phyloP scores from a whole-genome alignment of 2,888 invertebrate genomes.

The Halictus quadricinctus region DNA sequence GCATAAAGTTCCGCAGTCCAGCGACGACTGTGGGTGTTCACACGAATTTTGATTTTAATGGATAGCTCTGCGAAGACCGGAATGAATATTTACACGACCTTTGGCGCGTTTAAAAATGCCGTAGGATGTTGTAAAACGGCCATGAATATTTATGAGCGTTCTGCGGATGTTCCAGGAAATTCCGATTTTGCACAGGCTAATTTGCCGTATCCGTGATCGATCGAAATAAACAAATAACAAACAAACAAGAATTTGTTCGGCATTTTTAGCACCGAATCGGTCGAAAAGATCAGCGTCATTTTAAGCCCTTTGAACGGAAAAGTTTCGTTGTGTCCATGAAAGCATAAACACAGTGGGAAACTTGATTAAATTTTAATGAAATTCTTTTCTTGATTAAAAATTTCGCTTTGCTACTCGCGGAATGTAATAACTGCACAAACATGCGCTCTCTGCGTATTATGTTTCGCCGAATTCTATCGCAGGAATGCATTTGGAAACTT shows the following conservation, averaged over 20 bases:
- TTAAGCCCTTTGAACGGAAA: neutral
- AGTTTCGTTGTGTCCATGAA: neutral
- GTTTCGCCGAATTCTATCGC: neutral
- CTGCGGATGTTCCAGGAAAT: conserved; percentile 1
- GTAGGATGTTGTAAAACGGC: neutral
- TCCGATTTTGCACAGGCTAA: neutral
- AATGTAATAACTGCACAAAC: neutral
- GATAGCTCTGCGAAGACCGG: neutral
- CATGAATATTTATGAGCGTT: neutral
- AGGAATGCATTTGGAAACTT: neutral
- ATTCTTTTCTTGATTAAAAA: conserved; percentile 5
- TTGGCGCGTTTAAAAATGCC: neutral
- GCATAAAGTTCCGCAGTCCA: neutral
- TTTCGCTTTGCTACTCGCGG: neutral
- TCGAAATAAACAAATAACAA: neutral
- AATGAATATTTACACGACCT: conserved; percentile 1
- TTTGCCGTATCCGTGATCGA: neutral
- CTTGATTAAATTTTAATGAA: conserved; percentile 2
- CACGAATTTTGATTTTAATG: conserved; percentile 6
- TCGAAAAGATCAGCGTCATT: neutral
- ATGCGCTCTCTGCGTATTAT: neutral
- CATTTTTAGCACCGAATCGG: neutral
- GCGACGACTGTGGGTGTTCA: neutral
- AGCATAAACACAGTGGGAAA: neutral
- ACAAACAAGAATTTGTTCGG: neutral